Conservation (phyloP, 2,113 vertebrate species). For the Butorides virescens region DNA sequence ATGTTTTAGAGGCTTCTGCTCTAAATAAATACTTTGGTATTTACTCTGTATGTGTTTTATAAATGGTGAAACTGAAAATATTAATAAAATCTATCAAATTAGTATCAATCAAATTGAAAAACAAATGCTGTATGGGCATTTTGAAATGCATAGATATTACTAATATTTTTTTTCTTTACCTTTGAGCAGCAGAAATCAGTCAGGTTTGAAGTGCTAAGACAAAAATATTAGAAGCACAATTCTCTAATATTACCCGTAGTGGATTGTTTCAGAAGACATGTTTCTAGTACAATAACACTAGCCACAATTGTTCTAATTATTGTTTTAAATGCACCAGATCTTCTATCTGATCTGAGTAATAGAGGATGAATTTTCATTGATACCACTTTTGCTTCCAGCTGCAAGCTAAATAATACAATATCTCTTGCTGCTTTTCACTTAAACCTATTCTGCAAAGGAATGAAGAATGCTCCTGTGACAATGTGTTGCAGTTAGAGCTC, state of each 20-base stretch:
- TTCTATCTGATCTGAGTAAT: not conserved
- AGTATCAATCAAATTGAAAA: not conserved
- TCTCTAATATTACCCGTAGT: not conserved
- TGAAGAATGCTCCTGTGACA: not conserved
- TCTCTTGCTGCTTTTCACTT: not conserved
- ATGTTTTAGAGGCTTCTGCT: not conserved
- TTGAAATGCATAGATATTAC: not conserved
- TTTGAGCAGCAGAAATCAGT: not conserved
- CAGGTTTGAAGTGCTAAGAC: not conserved
- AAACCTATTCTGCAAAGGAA: not conserved
- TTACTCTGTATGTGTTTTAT: not conserved
- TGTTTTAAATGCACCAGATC: not conserved
- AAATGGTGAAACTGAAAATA: not conserved
- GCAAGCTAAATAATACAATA: not conserved
- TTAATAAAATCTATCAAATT: not conserved
- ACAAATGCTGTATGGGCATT: fast-evolving
- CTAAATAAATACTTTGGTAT: not conserved
- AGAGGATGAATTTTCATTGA: not conserved
- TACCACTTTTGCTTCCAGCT: not conserved
- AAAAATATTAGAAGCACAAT: not conserved
- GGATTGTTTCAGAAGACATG: not conserved
- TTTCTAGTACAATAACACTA: not conserved
- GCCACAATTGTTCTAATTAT: not conserved
- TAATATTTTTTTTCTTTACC: not conserved
- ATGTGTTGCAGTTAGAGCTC: not conserved